Conservation (phyloP, 2,797 vertebrate genomes). For the Typhlichthys eigenmanni region DNA sequence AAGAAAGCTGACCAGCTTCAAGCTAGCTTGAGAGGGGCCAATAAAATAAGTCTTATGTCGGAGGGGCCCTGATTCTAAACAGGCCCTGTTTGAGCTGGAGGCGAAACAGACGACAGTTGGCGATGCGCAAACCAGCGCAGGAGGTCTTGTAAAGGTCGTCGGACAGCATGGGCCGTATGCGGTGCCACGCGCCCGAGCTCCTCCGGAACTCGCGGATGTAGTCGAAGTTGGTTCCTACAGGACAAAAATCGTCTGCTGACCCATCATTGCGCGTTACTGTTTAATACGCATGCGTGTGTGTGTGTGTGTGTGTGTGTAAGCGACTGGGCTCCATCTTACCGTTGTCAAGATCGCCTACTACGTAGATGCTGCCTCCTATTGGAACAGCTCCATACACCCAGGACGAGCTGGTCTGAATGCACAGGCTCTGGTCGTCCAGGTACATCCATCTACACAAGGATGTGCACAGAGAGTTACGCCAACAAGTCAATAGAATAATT, state of each 20-base stretch:
- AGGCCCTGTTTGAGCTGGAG: conserved; percentile 93
- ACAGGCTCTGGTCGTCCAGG: conserved; percentile 92
- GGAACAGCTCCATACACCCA: conserved; percentile 96
- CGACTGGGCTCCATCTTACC: conserved; percentile 72
- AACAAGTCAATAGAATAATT: neutral
- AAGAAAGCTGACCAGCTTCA: too few species aligned
- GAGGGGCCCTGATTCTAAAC: conserved; percentile 86
- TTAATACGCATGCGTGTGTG: neutral
- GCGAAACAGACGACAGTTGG: conserved; percentile 96
- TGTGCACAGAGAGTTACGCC: neutral
- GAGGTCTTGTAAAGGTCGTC: conserved; percentile 90
- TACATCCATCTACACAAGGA: conserved; percentile 89
- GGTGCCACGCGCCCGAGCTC: conserved; percentile 94
- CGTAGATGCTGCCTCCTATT: conserved; percentile 94
- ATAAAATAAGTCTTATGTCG: conserved; percentile 34
- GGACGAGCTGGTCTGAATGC: conserved; percentile 93
- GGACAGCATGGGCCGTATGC: conserved; percentile 85
- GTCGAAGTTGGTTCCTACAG: conserved; percentile 90
- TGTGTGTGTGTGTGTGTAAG: neutral
- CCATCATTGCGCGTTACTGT: neutral
- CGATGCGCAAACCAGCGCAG: conserved; percentile 89
- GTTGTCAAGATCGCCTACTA: conserved; percentile 97
- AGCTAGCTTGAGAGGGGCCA: too few species aligned
- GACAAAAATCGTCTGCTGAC: neutral
- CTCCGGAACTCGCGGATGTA: conserved; percentile 96